A percentile compares a stretch with the other conserved stretches of the same genome.
Conservation (phyloP, 1,140 invertebrate genomes). For the Neodiprion pinetum region DNA sequence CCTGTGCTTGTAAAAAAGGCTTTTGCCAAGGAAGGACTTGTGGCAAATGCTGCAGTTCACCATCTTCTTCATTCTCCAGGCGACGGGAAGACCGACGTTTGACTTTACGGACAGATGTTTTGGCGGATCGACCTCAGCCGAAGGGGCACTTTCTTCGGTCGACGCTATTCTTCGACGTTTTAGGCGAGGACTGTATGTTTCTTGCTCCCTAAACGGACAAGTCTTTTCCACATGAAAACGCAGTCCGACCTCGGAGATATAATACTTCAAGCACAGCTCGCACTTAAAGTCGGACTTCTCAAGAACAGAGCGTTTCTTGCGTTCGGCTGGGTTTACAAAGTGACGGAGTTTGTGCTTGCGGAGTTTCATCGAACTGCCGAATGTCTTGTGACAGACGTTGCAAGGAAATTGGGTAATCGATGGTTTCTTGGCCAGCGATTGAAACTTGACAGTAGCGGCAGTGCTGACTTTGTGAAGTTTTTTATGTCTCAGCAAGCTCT, state of each 20-base stretch:
- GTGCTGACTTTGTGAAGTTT: conserved; percentile 49
- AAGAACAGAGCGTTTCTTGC: conserved; percentile 20
- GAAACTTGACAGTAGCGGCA: conserved; percentile 32
- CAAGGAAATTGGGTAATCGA: conserved; percentile 58
- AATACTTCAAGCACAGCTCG: background rate
- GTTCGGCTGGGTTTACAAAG: conserved; percentile 24
- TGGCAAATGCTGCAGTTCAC: conserved; percentile 53
- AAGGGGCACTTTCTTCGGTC: background rate
- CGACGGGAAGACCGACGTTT: conserved; percentile 23
- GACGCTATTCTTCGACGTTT: conserved; percentile 4
- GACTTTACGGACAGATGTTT: conserved; percentile 23
- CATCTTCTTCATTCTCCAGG: conserved; percentile 35
- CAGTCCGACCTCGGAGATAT: background rate
- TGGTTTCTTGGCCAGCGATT: conserved; percentile 49
- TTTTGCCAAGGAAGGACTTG: conserved; percentile 49
- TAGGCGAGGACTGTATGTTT: background rate
- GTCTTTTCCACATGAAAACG: background rate
- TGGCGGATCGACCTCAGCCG: background rate
- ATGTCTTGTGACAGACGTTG: conserved; percentile 63
- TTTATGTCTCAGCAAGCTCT: conserved; percentile 63
- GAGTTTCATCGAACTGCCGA: conserved; percentile 61
- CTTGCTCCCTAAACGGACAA: background rate
- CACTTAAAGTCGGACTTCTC: conserved; percentile 1
- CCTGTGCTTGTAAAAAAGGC: conserved; percentile 53
- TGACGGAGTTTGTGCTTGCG: conserved; percentile 58